phyloP scores from a whole-genome alignment of 2,797 vertebrate genomes.

The Sitta carolinensis region DNA sequence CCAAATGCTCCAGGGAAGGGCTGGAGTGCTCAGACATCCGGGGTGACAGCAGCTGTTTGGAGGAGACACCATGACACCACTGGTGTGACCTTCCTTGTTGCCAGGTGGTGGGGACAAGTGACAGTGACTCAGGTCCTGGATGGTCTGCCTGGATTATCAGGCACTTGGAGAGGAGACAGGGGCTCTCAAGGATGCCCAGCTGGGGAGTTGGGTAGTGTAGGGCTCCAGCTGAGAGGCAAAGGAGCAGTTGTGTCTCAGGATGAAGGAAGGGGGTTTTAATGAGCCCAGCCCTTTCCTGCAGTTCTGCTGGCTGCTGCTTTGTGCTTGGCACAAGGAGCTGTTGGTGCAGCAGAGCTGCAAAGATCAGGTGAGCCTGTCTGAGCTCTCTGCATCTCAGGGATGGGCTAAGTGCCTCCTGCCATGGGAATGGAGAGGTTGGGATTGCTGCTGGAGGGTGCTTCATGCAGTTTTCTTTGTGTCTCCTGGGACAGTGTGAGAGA shows the following conservation, averaged over 20 bases:
- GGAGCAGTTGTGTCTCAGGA: background rate
- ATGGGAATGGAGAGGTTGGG: background rate
- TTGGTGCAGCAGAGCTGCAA: background rate
- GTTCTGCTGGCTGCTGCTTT: background rate
- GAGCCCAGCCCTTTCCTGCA: background rate
- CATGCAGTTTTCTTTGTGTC: rapidly evolving
- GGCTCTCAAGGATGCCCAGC: background rate
- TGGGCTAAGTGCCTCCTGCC: background rate
- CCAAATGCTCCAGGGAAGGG: background rate
- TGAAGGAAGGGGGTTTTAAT: background rate
- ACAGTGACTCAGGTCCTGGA: background rate
- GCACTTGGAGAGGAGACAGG: background rate
- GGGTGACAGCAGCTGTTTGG: background rate
- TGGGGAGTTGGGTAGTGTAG: background rate
- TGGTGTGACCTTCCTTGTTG: background rate
- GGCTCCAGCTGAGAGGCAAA: background rate
- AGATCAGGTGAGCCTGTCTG: background rate
- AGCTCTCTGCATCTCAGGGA: rapidly evolving
- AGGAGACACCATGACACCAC: rapidly evolving
- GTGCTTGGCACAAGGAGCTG: background rate
- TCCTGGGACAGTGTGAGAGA: background rate
- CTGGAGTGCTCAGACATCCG: background rate
- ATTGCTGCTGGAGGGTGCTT: background rate
- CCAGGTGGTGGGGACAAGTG: background rate
- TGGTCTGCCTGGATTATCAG: background rate